A percentile compares a stretch with the other conserved stretches of the same genome.
Evolutionary conservation across 2,888 invertebrate species (phyloP).

Genomic region (Micropterix aruncella): DNA sequence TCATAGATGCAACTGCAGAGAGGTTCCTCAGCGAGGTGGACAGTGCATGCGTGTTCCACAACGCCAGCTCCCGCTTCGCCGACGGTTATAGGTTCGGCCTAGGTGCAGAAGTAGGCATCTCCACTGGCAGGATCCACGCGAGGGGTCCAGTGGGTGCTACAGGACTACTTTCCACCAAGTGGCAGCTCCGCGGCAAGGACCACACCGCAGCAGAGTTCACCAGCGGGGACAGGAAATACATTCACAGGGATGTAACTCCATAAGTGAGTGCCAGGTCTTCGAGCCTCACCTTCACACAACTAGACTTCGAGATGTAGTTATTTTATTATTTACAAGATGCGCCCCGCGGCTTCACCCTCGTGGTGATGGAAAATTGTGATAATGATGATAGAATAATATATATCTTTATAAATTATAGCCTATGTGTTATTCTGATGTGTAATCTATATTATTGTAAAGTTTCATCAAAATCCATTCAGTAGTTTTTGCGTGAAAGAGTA

Average conservation of each 20-base stretch:
- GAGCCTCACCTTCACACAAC: no score
- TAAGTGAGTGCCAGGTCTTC: no score
- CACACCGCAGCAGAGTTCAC: slow-evolving; percentile 70
- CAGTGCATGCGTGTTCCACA: slow-evolving; percentile 89
- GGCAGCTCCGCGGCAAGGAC: slow-evolving; percentile 69
- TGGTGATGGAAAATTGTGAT: no score
- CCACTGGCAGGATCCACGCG: not conserved
- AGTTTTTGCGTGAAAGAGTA: no score
- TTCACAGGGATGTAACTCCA: slow-evolving; percentile 46
- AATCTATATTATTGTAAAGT: no score
- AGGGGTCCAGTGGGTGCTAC: slow-evolving; percentile 73
- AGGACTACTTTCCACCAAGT: slow-evolving; percentile 83
- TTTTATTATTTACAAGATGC: no score
- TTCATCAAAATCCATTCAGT: no score
- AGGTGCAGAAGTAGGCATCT: slow-evolving; percentile 45
- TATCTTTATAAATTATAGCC: no score
- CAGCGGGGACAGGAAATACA: slow-evolving; percentile 45
- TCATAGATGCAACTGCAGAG: slow-evolving; percentile 37
- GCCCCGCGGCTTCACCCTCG: no score
- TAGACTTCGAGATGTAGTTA: no score
- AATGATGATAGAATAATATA: no score
- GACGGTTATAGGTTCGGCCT: slow-evolving; percentile 88
- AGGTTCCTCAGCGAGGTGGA: slow-evolving; percentile 67
- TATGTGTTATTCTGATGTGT: no score
- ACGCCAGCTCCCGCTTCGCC: slow-evolving; percentile 75